Percentiles rank a stretch among this genome's conserved stretches.
Conservation (phyloP, 2,888 invertebrate species). For the Pachycephus smyrnensis region DNA sequence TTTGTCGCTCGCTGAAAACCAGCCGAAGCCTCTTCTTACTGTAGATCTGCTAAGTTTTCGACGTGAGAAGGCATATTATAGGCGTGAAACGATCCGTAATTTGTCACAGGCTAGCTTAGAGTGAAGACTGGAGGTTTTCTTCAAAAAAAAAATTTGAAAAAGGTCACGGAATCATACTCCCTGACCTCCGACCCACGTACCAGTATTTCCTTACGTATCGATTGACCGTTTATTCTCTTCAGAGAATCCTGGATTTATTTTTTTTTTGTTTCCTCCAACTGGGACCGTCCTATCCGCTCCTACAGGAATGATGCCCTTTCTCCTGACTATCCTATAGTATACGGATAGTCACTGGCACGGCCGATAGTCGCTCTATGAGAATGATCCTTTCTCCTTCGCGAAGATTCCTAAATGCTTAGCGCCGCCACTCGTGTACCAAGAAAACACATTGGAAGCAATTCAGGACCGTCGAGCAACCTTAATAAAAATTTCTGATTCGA, state of each 20-base stretch:
- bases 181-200: too few relatives aligned
- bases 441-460: too few relatives aligned
- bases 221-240: too few relatives aligned
- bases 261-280: too few relatives aligned
- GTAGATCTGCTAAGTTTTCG: conserved; percentile 42
- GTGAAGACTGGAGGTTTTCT: conserved; percentile 26
- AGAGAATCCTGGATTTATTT: too few relatives aligned
- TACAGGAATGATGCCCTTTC: too few relatives aligned
- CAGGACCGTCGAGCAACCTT: background rate
- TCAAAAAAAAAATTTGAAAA: conserved; percentile 7
- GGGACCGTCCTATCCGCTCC: too few relatives aligned
- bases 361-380: conserved; percentile 23
- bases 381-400: conserved; percentile 49
- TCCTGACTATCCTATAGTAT: too few relatives aligned
- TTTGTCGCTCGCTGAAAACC: conserved; percentile 52
- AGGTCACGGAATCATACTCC: background rate
- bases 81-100: conserved; percentile 66
- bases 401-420: conserved; percentile 13
- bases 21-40: conserved; percentile 53
- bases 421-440: conserved; percentile 4
- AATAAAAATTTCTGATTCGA: background rate
- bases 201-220: too few relatives aligned
- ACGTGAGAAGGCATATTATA: conserved; percentile 65
- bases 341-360: too few relatives aligned
- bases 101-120: conserved; percentile 52